Base-by-base conservation (phyloP, 2,888 invertebrate genomes). In the Aporophyla nigra region DNA sequence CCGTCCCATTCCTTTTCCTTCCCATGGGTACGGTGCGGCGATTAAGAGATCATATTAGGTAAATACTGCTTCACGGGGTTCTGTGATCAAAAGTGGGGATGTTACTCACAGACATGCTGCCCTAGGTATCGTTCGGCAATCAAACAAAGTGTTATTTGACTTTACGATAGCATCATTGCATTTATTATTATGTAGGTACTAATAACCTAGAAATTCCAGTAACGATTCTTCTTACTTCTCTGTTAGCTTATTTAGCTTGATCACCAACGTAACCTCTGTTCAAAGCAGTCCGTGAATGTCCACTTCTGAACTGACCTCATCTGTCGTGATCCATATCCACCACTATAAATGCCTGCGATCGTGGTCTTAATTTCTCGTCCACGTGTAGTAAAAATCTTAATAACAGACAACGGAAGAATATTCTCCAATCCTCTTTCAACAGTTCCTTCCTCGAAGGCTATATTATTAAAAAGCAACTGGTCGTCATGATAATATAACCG, bases 401-500 rank as follows among this genome's bases (percentile, higher is more conserved):
- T 63, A 43, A 33, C 21, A 24, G 12, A 49, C 5, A 62, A 56
- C 9, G 0, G 2, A 56, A 58, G 19, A 54, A 33, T n/a, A 24
- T 21, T 33, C 12, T 58, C 14, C 19, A 59, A 80, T 65, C 53
- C 24, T 12, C 51, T 49, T 14, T 19, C 33, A 3, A 46, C 14
- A 24, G 43, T 49, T 74, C 0, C 56, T 51, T 62, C 62, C 77
- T 40, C n/a, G 58, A 43, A 78, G 16, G 24, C 40, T 9, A 77
- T 49, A 65, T 67, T 70, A 83, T 66, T 73, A 80, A 74, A 76
- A 85, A 80, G 69, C 84, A 73, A 83, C 66, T 63, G 76, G 74
- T 68, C 74, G 33, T 73, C 71, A 75, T 49, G 54, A 74, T 82
- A 86, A 87, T 83, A 87, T 84, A 74, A 78, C 73, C 59, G 51